Evolutionary conservation across 1,140 invertebrate species (phyloP), one percentile per base, ranked within the genome.

Genomic region (Lanistes nyassanus): DNA sequence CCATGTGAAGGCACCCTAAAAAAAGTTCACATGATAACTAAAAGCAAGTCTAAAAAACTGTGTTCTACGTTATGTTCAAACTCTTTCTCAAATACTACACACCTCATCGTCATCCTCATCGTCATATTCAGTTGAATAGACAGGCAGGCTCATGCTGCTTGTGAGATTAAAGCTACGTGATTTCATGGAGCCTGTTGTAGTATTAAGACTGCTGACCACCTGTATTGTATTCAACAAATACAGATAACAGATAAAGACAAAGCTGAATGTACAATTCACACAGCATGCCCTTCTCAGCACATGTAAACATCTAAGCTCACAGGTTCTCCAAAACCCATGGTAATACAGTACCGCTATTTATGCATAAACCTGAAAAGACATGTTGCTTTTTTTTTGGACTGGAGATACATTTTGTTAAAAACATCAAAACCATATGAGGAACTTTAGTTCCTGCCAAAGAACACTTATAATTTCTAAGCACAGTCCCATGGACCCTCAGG

Each of bases 121-220:
- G 13, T 84, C 83, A 75, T 81, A 85, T 42, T 86, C 83, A 19
- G 75, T 83, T 13, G 83, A 85, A 74, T 84, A 85, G 5, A 86
- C 77, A 39, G 85, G 85, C 36, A 87, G 76, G 60, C 77, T 83
- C 76, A 87, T 82, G 66, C 85, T 87, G 65, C 85, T 87, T 29
- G 85, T 87, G 21, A 86, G 34, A 42, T 83, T 83, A 53, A 81
- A 81, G 68, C 81, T 84, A 34, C 56, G 56, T n/a, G 79, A 82
- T 65, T 82, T 81, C 53, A 84, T 56, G 0, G 86, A 85, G 5
- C 84, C 85, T 21, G 84, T 82, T 7, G 85, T 87, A 34, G 84
- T 84, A 74, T 85, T 87, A 34, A 86, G 47, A 80, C 86, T 87
- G 58, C 83, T 83, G 3, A 79, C 80, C 31, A 85, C 81, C 83